Conservation (phyloP, 2,797 vertebrate species). For the Salarias fasciatus region DNA sequence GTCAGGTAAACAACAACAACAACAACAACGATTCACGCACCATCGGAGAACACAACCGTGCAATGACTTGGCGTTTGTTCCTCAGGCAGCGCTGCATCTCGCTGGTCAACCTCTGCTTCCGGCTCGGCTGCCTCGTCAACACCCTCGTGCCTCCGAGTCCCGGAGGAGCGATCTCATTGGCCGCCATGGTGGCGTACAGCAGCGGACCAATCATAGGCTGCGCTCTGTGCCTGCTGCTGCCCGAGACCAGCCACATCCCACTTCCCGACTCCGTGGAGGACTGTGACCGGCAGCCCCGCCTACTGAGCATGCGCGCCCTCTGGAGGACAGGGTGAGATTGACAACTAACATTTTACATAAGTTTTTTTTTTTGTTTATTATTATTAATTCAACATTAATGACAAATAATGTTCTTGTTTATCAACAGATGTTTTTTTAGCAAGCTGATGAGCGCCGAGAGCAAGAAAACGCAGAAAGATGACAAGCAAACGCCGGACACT, state of each 20-base stretch:
- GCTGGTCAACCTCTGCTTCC: slow-evolving; percentile 73
- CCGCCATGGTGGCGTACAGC: slow-evolving; percentile 79
- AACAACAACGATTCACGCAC: too few species aligned
- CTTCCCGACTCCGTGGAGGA: slow-evolving; percentile 79
- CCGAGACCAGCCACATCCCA: slow-evolving; percentile 76
- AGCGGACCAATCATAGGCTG: slow-evolving; percentile 76
- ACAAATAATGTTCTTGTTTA: too few species aligned
- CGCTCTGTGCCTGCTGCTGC: slow-evolving; percentile 74
- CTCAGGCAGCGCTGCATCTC: slow-evolving; percentile 79
- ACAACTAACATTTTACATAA: background rate
- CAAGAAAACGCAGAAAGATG: slow-evolving; percentile 34
- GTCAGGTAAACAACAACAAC: slow-evolving; percentile 64
- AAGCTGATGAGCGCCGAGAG: slow-evolving; percentile 18
- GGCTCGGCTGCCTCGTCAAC: slow-evolving; percentile 75
- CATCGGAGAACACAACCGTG: too few species aligned
- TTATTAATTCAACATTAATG: too few species aligned
- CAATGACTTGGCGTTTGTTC: accelerated
- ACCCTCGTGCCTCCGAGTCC: slow-evolving; percentile 58
- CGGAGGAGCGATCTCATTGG: slow-evolving; percentile 68
- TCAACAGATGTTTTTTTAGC: slow-evolving; percentile 25
- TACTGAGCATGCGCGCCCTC: background rate
- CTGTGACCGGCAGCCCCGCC: slow-evolving; percentile 66
- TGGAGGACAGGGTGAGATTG: slow-evolving; percentile 52
- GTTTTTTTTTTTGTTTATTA: too few species aligned
- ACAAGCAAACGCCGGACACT: background rate